A percentile compares a stretch with the other conserved stretches of the same genome.
Evolutionary conservation across 2,888 invertebrate genomes (phyloP).

Genomic region (Erpobdella octoculata): DNA sequence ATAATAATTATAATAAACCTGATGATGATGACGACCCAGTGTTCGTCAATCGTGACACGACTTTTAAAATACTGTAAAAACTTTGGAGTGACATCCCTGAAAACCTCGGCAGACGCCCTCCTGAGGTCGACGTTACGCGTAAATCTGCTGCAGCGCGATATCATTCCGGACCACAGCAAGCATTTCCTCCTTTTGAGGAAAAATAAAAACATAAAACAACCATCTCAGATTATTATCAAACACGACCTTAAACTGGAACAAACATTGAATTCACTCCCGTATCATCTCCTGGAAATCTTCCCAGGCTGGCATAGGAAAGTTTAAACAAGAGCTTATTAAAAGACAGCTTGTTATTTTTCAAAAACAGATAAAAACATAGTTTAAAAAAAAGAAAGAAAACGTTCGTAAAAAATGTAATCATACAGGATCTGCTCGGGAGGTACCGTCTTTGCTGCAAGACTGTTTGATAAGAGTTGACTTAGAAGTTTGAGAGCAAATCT

Average conservation of each 20-base stretch:
- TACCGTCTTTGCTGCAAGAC: neutral
- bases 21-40: neutral
- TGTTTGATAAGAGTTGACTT: neutral
- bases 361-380: no score
- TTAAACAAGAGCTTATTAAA: no score
- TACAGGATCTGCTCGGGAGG: neutral
- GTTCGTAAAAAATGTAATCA: neutral
- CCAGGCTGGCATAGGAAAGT: no score
- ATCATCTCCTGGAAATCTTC: no score
- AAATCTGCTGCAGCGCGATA: neutral
- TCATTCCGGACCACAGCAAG: neutral
- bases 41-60: neutral
- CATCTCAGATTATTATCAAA: neutral
- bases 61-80: neutral
- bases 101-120: neutral
- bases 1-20: neutral
- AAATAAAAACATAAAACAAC: neutral
- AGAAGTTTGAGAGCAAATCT: neutral
- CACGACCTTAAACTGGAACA: no score
- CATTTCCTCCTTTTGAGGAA: neutral
- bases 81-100: neutral
- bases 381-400: no score
- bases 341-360: no score
- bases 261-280: no score
- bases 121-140: neutral